A percentile compares a stretch with the other conserved stretches of the same genome.
phyloP scores from a whole-genome alignment of 2,888 invertebrate species.

The Thymelicus lineola region DNA sequence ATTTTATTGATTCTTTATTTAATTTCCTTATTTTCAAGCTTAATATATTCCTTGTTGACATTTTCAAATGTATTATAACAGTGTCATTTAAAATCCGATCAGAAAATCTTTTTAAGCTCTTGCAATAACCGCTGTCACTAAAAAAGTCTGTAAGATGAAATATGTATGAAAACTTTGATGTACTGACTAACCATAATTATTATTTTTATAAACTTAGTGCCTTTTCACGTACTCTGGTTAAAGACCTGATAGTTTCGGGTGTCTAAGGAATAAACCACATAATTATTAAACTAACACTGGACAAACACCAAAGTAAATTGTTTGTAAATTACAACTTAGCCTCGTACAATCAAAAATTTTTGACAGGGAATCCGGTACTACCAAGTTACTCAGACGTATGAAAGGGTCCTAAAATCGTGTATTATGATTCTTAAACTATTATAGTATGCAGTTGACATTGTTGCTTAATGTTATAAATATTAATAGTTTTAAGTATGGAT shows the following conservation, averaged over 20 bases:
- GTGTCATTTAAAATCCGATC: not conserved
- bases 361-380: not conserved
- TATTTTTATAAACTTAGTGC: too few relatives aligned
- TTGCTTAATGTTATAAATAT: constrained; percentile 80
- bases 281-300: too few relatives aligned
- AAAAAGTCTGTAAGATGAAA: not conserved
- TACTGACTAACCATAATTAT: too few relatives aligned
- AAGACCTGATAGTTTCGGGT: too few relatives aligned
- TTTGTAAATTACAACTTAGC: too few relatives aligned
- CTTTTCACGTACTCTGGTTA: too few relatives aligned
- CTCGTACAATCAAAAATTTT: not conserved
- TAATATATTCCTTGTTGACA: not conserved
- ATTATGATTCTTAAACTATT: constrained; percentile 42
- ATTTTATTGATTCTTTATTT: constrained; percentile 36
- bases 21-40: not conserved
- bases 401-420: constrained; percentile 29
- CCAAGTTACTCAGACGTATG: not conserved
- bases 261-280: too few relatives aligned
- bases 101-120: too few relatives aligned
- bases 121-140: too few relatives aligned
- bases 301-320: too few relatives aligned
- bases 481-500: constrained; percentile 66
- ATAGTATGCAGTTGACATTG: constrained; percentile 66
- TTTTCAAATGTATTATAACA: not conserved
- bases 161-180: not conserved